A percentile compares a stretch with the other conserved stretches of the same genome.
phyloP scores from a whole-genome alignment of 2,113 vertebrate genomes.

The Halcyon senegalensis region DNA sequence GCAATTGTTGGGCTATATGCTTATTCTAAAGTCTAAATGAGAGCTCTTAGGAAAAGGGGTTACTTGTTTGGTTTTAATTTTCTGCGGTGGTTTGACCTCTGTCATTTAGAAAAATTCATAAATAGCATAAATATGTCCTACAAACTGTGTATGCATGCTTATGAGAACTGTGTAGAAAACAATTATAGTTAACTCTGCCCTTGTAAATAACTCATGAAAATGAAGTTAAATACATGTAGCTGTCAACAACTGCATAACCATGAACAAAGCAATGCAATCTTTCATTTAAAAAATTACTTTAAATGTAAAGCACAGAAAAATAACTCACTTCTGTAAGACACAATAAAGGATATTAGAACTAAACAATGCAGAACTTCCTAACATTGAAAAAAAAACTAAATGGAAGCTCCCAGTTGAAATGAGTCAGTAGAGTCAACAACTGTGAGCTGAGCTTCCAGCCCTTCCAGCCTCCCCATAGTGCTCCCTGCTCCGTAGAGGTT shows the following conservation, averaged over 20 bases:
- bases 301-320: neutral
- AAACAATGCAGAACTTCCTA: neutral
- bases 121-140: neutral
- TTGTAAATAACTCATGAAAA: conserved; percentile 11
- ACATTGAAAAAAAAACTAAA: neutral
- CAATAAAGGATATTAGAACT: neutral
- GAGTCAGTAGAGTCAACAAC: neutral
- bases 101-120: neutral
- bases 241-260: neutral
- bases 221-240: neutral
- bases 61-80: neutral
- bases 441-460: neutral
- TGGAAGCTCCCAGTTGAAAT: neutral
- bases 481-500: neutral
- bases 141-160: neutral
- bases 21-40: neutral
- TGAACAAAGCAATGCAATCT: neutral
- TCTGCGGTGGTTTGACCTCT: neutral
- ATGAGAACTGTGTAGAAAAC: neutral
- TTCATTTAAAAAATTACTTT: neutral
- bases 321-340: neutral
- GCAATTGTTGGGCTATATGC: neutral
- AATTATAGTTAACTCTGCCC: neutral
- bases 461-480: neutral
- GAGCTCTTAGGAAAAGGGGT: neutral